Percentiles rank a stretch among this genome's conserved stretches.
phyloP scores from a whole-genome alignment of 2,888 invertebrate species.

The Baronia brevicornis region DNA sequence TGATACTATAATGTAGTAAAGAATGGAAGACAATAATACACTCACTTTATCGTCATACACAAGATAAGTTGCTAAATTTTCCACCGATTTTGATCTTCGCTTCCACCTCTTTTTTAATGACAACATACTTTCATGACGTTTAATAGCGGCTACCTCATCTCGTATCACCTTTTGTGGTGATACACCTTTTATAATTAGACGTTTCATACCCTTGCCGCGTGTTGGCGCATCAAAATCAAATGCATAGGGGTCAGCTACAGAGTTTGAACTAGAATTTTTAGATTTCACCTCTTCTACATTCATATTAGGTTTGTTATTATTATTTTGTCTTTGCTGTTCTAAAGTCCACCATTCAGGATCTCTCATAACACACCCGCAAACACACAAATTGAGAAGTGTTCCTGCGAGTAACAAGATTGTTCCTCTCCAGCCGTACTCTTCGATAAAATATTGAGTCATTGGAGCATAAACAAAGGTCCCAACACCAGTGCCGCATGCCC shows the following conservation, averaged over 20 bases:
- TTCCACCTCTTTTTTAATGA: slow-evolving; percentile 32
- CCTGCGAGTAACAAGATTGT: slow-evolving; percentile 87
- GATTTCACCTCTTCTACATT: slow-evolving; percentile 41
- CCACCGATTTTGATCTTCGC: slow-evolving; percentile 75
- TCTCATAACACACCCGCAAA: slow-evolving; percentile 90
- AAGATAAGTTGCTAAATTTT: slow-evolving; percentile 84
- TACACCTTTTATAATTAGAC: slow-evolving; percentile 43
- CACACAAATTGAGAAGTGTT: slow-evolving; percentile 88
- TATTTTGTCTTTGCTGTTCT: slow-evolving; percentile 75
- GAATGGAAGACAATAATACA: slow-evolving; percentile 6
- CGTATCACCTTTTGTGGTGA: slow-evolving; percentile 47
- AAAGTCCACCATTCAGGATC: slow-evolving; percentile 89
- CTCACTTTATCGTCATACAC: slow-evolving; percentile 79
- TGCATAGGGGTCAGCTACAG: slow-evolving; percentile 64
- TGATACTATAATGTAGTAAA: slow-evolving; percentile 21
- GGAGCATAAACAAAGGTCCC: slow-evolving; percentile 93
- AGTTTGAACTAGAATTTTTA: slow-evolving; percentile 66
- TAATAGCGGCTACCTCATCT: slow-evolving; percentile 48
- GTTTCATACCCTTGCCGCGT: slow-evolving; percentile 50
- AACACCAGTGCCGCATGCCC: slow-evolving; percentile 91
- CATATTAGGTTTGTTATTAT: slow-evolving; percentile 18
- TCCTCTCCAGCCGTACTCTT: slow-evolving; percentile 90
- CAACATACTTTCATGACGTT: slow-evolving; percentile 38
- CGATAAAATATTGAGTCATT: slow-evolving; percentile 85
- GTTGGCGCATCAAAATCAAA: slow-evolving; percentile 48